Conservation (phyloP, 2,888 invertebrate genomes). For the Melanostoma mellinum region DNA sequence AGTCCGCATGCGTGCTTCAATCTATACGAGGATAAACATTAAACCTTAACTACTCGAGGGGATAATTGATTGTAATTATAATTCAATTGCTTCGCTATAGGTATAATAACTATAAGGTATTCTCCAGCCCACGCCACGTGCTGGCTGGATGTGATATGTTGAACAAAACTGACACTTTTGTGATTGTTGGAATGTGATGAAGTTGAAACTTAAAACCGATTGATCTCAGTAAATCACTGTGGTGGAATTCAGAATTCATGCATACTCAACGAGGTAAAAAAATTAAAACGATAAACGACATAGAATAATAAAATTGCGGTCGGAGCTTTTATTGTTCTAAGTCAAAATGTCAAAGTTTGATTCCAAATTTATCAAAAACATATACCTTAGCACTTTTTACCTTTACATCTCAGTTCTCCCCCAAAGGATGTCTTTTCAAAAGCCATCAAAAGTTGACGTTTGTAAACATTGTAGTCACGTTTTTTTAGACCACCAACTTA, state of each 20-base stretch:
- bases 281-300: too few species aligned
- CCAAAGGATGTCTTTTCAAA: too few species aligned
- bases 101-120: conserved; percentile 8
- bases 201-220: conserved; percentile 27
- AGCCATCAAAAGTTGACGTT: too few species aligned
- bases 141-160: conserved; percentile 24
- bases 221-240: conserved; percentile 31
- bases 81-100: conserved; percentile 62
- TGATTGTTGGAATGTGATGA: conserved; percentile 62
- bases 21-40: conserved; percentile 21
- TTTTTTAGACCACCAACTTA: too few species aligned
- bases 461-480: too few species aligned
- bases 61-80: conserved; percentile 72
- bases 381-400: too few species aligned
- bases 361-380: too few species aligned
- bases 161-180: conserved; percentile 51
- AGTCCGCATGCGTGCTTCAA: conserved; percentile 46
- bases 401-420: too few species aligned
- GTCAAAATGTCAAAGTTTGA: too few species aligned
- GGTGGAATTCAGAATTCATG: conserved; percentile 1
- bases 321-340: too few species aligned
- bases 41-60: conserved; percentile 32
- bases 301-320: too few species aligned
- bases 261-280: not conserved
- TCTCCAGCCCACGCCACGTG: conserved; percentile 51